Percentiles rank a stretch among this genome's conserved stretches.
Conservation (phyloP, 2,113 vertebrate species). For the Centropus bengalensis region DNA sequence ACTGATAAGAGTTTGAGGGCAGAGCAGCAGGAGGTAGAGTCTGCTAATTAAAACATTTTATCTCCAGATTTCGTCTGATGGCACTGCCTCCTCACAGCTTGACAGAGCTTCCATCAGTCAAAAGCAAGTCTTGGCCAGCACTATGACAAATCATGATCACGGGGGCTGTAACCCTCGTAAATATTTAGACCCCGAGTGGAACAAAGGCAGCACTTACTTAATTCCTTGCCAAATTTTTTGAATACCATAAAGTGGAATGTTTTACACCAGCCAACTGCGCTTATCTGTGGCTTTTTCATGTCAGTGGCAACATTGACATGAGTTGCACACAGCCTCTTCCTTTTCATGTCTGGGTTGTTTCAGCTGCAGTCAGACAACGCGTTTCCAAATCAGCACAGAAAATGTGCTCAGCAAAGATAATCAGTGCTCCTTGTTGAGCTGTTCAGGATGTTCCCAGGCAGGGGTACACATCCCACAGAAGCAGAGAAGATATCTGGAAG, state of each 20-base stretch:
- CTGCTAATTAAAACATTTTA: background rate
- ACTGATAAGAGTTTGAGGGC: background rate
- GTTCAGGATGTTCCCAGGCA: background rate
- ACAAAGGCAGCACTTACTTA: background rate
- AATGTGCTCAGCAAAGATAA: conserved; percentile 9
- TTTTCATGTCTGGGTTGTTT: background rate
- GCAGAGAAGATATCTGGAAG: too few species aligned
- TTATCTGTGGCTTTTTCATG: background rate
- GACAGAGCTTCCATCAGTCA: background rate
- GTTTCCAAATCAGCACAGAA: background rate
- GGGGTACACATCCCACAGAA: accelerated
- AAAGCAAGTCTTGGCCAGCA: background rate
- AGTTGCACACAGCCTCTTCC: background rate
- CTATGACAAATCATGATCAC: accelerated
- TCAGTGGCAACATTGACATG: background rate
- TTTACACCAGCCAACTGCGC: background rate
- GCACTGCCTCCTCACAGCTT: background rate
- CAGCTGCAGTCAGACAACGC: background rate
- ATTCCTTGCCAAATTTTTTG: background rate
- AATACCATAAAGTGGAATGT: background rate
- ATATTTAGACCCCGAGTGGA: background rate
- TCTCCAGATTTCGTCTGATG: background rate
- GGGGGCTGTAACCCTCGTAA: background rate
- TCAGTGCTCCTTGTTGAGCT: background rate
- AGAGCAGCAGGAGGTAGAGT: background rate